phyloP scores from a whole-genome alignment of 2,797 vertebrate species.

The Micrastur ruficollis region DNA sequence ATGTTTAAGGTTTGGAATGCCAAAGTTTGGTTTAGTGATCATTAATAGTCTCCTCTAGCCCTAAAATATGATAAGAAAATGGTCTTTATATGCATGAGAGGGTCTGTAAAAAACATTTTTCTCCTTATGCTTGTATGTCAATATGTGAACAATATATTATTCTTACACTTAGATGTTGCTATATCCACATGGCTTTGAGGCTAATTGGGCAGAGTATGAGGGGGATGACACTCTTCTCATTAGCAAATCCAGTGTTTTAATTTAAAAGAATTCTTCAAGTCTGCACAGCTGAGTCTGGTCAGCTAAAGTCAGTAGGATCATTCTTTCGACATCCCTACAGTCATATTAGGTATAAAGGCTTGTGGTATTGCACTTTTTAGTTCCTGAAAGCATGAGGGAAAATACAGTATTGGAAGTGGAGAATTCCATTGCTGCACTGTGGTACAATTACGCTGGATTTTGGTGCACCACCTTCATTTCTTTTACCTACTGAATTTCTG shows the following conservation, averaged over 20 bases:
- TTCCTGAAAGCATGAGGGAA: not conserved
- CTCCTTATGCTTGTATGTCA: not conserved
- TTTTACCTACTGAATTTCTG: not conserved
- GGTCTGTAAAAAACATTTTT: not conserved
- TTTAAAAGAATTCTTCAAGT: not conserved
- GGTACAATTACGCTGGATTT: not conserved
- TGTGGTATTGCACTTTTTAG: rapidly evolving
- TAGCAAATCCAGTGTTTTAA: not conserved
- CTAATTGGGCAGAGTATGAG: not conserved
- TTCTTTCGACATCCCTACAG: not conserved
- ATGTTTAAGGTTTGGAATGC: not conserved
- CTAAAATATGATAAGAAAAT: not conserved
- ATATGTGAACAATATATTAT: not conserved
- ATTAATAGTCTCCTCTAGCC: not conserved
- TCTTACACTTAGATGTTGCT: not conserved
- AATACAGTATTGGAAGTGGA: not conserved
- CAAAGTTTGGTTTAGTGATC: not conserved
- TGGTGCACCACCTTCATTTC: not conserved
- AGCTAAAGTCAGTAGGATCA: not conserved
- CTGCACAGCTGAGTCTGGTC: not conserved
- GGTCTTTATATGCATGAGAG: not conserved
- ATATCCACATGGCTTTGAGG: not conserved
- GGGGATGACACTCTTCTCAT: not conserved
- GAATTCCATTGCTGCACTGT: not conserved
- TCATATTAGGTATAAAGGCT: not conserved